Base-by-base conservation (phyloP, 1,140 invertebrate species). In the Zaprionus ghesquierei region DNA sequence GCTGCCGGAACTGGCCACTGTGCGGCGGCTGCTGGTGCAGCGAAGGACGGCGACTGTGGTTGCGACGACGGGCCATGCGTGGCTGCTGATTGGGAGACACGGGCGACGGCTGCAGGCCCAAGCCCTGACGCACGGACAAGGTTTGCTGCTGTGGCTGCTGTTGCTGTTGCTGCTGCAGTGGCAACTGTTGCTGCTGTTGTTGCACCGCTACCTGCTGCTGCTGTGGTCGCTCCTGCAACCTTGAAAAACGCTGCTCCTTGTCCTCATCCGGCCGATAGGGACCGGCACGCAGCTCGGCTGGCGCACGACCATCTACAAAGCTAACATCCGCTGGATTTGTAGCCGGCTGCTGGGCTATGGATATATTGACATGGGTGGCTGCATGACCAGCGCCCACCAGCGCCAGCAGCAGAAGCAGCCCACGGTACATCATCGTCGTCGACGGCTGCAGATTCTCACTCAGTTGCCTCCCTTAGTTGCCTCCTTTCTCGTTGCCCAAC, bases 241-340 rank as follows among this genome's bases (percentile, higher is more conserved):
- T 60, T 3, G 63, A 69, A 46, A 86, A 85, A n/a, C 61, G 66
- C 46, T 59, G 65, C 56, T 81, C 79, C 69, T 69, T 25, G 54
- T 35, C 65, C 20, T 70, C 44, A 29, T 27, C 31, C 3, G 12
- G 29, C 0, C 53, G 44, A n/a, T 62, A 63, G 12, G 89, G 89
- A 20, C 89, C 90, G 1, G 89, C 89, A 25, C 71, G 77, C 33
- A 91, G 64, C 18, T 91, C 89, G 1, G 72, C 89, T 2, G 89
- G 81, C 6, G 89, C 89, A 23, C 20, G 71, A 29, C 89, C 90
- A 35, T 91, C 85, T 20, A 91, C 55, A 62, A 87, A 81, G 41
- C 69, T 90, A 5, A 91, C 86, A 73, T 89, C 90, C 4, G 81
- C 89, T 6, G 90, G 85, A 87, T 87, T 90, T 4, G 81, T 84